phyloP scores from a whole-genome alignment of 2,113 vertebrate genomes.

The Mesembrinibis cayennensis region DNA sequence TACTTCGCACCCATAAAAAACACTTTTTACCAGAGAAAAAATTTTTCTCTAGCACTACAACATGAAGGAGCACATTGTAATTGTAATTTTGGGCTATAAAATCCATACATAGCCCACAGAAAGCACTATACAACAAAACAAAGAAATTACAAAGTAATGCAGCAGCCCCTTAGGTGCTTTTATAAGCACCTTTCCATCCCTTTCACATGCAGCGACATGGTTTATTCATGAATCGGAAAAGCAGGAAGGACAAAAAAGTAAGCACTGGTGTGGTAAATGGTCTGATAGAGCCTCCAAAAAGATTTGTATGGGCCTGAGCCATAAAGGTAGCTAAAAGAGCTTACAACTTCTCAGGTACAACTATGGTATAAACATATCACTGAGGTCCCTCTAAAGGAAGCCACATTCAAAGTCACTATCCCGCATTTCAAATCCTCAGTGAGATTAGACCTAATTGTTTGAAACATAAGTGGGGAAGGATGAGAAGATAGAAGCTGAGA shows the following conservation, averaged over 20 bases:
- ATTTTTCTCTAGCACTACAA: not conserved
- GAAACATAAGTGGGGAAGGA: not conserved
- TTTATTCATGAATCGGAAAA: not conserved
- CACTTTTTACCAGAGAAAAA: not conserved
- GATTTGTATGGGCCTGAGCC: not conserved
- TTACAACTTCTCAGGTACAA: not conserved
- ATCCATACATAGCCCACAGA: not conserved
- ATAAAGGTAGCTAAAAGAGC: not conserved
- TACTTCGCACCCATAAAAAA: not conserved
- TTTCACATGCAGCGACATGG: not conserved
- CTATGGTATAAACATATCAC: not conserved
- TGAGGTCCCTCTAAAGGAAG: not conserved
- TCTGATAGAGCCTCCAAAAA: not conserved
- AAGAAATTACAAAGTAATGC: not conserved
- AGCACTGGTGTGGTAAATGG: not conserved
- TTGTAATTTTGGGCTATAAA: not conserved
- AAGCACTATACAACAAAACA: not conserved
- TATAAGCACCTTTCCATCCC: not conserved
- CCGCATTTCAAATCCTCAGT: not conserved
- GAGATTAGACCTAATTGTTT: not conserved
- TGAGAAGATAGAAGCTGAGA: not conserved
- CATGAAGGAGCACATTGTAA: not conserved
- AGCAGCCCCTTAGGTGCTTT: not conserved
- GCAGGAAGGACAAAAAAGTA: not conserved
- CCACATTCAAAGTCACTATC: not conserved